Conservation (phyloP, 1,140 invertebrate genomes). For the Bradysia coprophila region DNA sequence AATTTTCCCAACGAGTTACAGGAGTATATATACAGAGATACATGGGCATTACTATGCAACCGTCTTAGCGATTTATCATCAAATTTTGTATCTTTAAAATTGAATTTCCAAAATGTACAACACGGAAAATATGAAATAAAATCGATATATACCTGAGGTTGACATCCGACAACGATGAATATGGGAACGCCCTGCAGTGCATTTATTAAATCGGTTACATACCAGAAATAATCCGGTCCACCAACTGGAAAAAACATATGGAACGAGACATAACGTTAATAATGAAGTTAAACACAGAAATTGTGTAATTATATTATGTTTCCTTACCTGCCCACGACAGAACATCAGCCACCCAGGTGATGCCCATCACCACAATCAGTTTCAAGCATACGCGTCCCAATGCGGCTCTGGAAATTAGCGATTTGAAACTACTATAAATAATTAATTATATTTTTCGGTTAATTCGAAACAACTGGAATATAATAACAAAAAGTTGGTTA, state of each 20-base stretch:
- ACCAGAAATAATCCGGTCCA: conserved; percentile 58
- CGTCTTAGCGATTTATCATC: no score
- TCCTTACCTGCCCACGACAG: conserved; percentile 46
- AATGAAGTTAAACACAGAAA: no score
- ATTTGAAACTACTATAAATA: conserved; percentile 6
- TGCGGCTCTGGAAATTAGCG: conserved; percentile 37
- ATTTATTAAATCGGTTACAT: conserved; percentile 63
- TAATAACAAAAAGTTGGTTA: no score
- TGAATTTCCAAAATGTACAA: not conserved
- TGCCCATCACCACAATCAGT: conserved; percentile 68
- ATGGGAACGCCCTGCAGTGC: conserved; percentile 75
- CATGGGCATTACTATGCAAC: no score
- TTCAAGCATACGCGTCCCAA: conserved; percentile 63
- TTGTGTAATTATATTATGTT: no score
- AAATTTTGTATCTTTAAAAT: no score
- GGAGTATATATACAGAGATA: no score
- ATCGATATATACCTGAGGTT: conserved; percentile 42
- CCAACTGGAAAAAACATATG: no score
- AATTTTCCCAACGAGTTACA: no score
- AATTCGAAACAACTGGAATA: no score
- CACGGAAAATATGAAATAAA: not conserved
- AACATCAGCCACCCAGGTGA: conserved; percentile 69
- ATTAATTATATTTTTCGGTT: not conserved
- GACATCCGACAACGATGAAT: conserved; percentile 72
- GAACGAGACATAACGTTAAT: no score